Evolutionary conservation across 1,140 invertebrate genomes (phyloP), one percentile per base, ranked within the genome.

Genomic region (Drosophila lacertosa): DNA sequence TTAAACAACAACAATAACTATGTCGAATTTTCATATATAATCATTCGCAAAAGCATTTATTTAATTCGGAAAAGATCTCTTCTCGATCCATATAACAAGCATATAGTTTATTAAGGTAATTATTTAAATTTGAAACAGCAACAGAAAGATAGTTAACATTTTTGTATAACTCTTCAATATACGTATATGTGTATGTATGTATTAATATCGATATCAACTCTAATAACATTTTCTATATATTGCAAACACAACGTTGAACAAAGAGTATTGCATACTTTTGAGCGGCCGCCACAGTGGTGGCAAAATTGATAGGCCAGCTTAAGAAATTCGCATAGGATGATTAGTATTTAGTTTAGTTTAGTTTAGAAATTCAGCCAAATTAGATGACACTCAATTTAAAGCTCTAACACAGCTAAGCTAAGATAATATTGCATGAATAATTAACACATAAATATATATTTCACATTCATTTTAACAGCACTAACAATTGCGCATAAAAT

Each of bases 401-500:
- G 59, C 50, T 62, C 40, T 39, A 53, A 32, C 59, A 55, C 35
- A 45, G 44, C 51, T 45, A 45, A 39, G 35, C 39, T 42, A 13
- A 65, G 4, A 57, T 65, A 40, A 68, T 60, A 67, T 76, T 79
- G 62, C 62, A 66, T 66, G 58, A 22, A 40, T 40, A 29, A 40
- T 50, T 65, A 86, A 84, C 64, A 84, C 59, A 86, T 26, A 54
- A 1, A 16, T 53, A 54, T 24, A 37, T 9, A 22, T 10, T 4
- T 22, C 24, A 4, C 33, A 35, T 67, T 76, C 40, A 72, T 58
- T 72, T 72, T 76, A 83, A 83, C 75, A 77, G 71, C 79, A 74
- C 82, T 86, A 84, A 86, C 77, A 77, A 44, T 86, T 72, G 71
- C 81, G 63, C 81, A 74, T 80, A 84, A 84, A 84, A 86, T 70